phyloP scores from a whole-genome alignment of 2,113 vertebrate genomes.

The Marmota monax region DNA sequence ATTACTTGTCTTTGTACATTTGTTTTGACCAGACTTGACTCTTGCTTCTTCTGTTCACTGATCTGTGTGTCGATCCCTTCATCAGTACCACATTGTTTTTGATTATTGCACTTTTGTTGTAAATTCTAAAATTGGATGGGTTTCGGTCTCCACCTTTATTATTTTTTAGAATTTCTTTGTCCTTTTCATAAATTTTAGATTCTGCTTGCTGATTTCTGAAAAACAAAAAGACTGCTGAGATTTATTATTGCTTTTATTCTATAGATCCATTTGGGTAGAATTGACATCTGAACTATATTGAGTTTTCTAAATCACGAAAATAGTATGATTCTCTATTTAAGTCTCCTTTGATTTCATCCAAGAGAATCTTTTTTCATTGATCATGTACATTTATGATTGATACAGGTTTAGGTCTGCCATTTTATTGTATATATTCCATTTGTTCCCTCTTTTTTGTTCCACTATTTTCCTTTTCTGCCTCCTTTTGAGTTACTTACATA shows the following conservation, averaged over 20 bases:
- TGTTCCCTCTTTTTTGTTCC: background rate
- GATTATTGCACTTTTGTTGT: background rate
- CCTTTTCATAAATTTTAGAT: constrained; percentile 25
- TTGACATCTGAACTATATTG: background rate
- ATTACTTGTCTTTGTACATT: background rate
- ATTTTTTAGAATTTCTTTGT: background rate
- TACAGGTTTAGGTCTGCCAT: background rate
- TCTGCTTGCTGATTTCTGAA: background rate
- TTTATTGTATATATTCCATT: constrained; percentile 9
- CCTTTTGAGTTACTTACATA: background rate
- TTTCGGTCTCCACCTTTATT: background rate
- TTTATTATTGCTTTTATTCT: background rate
- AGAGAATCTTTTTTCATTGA: background rate
- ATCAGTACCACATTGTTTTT: background rate
- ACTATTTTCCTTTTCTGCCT: background rate
- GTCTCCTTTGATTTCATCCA: constrained; percentile 2
- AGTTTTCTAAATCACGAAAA: constrained; percentile 17
- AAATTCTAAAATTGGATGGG: background rate
- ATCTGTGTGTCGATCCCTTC: background rate
- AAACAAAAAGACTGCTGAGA: background rate
- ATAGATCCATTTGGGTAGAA: background rate
- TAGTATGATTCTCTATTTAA: background rate
- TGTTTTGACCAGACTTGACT: background rate
- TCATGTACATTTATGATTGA: background rate
- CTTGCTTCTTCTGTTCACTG: background rate